Conservation (phyloP, 2,888 invertebrate genomes). For the Ochropleura plecta region DNA sequence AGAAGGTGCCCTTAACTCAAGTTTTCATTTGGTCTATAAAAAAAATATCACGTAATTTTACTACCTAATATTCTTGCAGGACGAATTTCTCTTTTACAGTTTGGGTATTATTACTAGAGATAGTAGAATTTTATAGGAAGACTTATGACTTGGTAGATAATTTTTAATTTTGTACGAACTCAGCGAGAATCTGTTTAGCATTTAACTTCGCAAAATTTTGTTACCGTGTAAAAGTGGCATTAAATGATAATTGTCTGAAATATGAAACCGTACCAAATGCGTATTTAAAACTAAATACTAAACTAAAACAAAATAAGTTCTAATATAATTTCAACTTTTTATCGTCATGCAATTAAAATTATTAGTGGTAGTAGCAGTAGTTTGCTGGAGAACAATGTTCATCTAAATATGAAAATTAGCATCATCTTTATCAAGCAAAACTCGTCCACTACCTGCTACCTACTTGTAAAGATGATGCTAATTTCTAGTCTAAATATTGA, state of each 20-base stretch:
- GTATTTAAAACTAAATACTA: background rate
- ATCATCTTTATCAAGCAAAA: no score
- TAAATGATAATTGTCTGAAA: background rate
- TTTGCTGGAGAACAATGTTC: no score
- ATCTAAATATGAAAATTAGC: no score
- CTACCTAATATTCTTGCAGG: conserved; percentile 32
- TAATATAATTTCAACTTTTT: no score
- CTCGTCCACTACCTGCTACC: no score
- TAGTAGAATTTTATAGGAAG: conserved; percentile 36
- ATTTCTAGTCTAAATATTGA: background rate
- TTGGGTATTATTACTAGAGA: conserved; percentile 29
- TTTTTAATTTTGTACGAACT: conserved; percentile 18
- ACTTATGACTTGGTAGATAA: background rate
- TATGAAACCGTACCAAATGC: no score
- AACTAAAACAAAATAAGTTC: no score
- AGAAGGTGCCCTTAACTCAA: conserved; percentile 15
- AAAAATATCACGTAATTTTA: conserved; percentile 43
- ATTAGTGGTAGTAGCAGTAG: no score
- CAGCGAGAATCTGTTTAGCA: background rate
- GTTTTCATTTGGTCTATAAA: conserved; percentile 47
- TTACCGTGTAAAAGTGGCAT: background rate
- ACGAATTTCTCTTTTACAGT: conserved; percentile 27
- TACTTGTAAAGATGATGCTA: no score
- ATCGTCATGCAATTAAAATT: no score
- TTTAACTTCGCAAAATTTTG: background rate